Evolutionary conservation across 2,797 vertebrate species (phyloP).

Genomic region (Philypnodon macrostomus): DNA sequence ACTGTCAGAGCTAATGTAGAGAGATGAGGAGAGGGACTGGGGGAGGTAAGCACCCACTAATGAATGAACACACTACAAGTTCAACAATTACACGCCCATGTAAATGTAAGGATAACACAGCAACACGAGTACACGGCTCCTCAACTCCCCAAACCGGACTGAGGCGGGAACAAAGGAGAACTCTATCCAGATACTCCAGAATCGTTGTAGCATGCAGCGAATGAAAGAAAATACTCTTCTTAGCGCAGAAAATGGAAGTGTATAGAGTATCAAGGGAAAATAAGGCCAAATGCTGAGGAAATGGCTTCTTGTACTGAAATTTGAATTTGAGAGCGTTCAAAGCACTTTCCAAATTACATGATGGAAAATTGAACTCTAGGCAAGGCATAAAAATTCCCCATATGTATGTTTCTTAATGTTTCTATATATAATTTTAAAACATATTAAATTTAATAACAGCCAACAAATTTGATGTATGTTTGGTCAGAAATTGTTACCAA

Average conservation of each 20-base stretch:
- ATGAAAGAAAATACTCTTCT: slow-evolving; percentile 24
- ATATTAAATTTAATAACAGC: no score
- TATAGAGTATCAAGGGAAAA: slow-evolving; percentile 25
- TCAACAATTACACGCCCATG: slow-evolving; percentile 73
- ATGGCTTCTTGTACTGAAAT: slow-evolving; percentile 20
- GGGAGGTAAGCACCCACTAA: slow-evolving; percentile 69
- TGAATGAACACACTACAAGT: slow-evolving; percentile 75
- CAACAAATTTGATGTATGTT: no score
- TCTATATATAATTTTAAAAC: no score
- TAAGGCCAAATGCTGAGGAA: slow-evolving; percentile 25
- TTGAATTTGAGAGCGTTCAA: slow-evolving; percentile 20
- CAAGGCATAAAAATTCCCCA: neutral
- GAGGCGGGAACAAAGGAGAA: slow-evolving; percentile 34
- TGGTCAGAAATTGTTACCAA: no score
- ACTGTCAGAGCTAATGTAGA: slow-evolving; percentile 78
- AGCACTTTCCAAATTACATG: slow-evolving; percentile 21
- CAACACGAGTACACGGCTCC: slow-evolving; percentile 48
- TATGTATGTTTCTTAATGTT: no score
- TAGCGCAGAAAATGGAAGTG: slow-evolving; percentile 15
- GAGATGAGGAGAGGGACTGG: slow-evolving; percentile 68
- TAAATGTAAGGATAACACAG: slow-evolving; percentile 72
- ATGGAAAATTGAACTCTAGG: slow-evolving; percentile 31
- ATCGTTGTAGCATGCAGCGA: slow-evolving; percentile 18
- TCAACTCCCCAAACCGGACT: slow-evolving; percentile 33
- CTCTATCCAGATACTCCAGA: slow-evolving; percentile 32